Evolutionary conservation across 2,888 invertebrate species (phyloP).

Genomic region (Platycheirus rosarum): DNA sequence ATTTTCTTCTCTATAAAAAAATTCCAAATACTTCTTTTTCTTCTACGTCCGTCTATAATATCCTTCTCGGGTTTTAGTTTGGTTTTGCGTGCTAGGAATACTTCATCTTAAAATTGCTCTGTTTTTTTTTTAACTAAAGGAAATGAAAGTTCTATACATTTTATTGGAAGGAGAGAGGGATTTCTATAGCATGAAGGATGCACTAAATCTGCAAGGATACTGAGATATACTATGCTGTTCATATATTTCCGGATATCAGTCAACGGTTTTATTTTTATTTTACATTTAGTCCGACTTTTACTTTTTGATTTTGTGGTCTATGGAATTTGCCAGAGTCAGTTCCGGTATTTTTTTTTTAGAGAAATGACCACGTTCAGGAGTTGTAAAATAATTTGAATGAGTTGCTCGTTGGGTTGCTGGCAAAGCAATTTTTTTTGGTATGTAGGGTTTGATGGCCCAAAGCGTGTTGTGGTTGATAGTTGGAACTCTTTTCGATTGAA

Average conservation of each 20-base stretch:
- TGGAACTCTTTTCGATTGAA: conserved; percentile 4
- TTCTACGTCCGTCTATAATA: conserved; percentile 26
- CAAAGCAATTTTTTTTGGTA: conserved; percentile 35
- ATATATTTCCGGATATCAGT: conserved; percentile 54
- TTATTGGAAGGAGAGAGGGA: conserved; percentile 35
- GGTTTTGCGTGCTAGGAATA: conserved; percentile 62
- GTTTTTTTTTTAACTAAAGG: conserved; percentile 27
- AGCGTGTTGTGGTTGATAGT: conserved; percentile 14
- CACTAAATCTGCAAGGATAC: conserved; percentile 31
- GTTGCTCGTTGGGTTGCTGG: conserved; percentile 21
- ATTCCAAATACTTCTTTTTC: conserved; percentile 30
- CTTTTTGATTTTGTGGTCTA: conserved; percentile 30
- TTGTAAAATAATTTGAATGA: conserved; percentile 46
- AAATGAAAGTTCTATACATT: conserved; percentile 43
- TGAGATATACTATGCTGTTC: conserved; percentile 12
- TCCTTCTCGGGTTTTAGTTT: conserved; percentile 32
- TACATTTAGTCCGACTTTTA: conserved; percentile 18
- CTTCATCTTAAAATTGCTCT: conserved; percentile 44
- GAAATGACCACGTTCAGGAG: conserved; percentile 36
- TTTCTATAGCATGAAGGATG: conserved; percentile 38
- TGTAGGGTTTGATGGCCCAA: not conserved
- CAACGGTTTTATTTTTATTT: conserved; percentile 21
- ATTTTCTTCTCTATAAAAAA: conserved; percentile 26
- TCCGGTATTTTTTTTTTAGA: not conserved
- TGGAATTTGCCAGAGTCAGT: conserved; percentile 40